A percentile compares a stretch with the other conserved stretches of the same genome.
Evolutionary conservation across 1,140 invertebrate genomes (phyloP).

Genomic region (Drosophila quadrilineata): DNA sequence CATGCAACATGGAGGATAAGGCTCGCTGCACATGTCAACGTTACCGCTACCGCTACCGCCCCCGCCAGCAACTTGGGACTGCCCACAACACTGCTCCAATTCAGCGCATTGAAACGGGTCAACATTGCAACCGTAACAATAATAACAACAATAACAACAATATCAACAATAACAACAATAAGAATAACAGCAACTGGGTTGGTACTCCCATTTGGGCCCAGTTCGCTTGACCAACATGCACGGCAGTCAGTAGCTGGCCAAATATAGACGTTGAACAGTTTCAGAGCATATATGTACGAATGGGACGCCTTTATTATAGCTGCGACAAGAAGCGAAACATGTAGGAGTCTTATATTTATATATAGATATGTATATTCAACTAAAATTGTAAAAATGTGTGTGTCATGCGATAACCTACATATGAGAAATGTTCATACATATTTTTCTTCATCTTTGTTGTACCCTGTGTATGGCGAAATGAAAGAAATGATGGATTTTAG

Average conservation of each 20-base stretch:
- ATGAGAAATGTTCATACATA: conserved; percentile 59
- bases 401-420: conserved; percentile 70
- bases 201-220: conserved; percentile 33
- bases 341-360: conserved; percentile 36
- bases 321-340: conserved; percentile 48
- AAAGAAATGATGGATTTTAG: no score
- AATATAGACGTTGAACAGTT: conserved; percentile 75
- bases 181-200: conserved; percentile 28
- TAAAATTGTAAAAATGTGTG: conserved; percentile 38
- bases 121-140: conserved; percentile 36
- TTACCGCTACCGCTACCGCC: no score
- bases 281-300: conserved; percentile 51
- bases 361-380: conserved; percentile 16
- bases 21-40: conserved; percentile 66
- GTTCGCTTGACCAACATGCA: conserved; percentile 30
- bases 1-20: conserved; percentile 57
- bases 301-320: conserved; percentile 73
- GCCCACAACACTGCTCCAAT: background rate
- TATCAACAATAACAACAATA: no score
- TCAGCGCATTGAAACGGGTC: conserved; percentile 19
- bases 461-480: no score
- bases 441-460: conserved; percentile 41
- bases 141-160: no score
- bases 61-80: conserved; percentile 32
- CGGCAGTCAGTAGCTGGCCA: conserved; percentile 38